Evolutionary conservation across 2,113 vertebrate species (phyloP), one percentile per base, ranked within the genome.

Genomic region (Cyanistes caeruleus): DNA sequence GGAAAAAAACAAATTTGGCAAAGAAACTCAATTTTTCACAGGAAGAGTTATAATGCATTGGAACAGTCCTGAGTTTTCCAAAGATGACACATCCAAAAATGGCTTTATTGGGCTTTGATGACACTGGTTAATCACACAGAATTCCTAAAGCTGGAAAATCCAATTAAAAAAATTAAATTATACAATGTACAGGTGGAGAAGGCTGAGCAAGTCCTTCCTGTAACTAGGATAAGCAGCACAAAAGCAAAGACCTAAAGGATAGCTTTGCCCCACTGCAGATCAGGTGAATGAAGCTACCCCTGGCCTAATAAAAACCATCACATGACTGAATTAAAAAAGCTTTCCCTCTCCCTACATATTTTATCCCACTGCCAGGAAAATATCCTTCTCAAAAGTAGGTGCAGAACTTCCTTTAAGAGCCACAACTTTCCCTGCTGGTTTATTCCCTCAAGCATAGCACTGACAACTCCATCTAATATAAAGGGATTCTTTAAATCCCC

Each of bases 401-500:
- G 60, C 35, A 75, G 53, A 90, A 75, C 69, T 92, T 91, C 59
- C 70, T 83, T 74, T 25, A 68, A 44, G 52, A 84, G 37, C 43
- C 31, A 28, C 63, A 94, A 55, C 79, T 89, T 88, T 55, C 53
- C 41, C 49, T 43, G 73, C 20, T 78, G 79, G 79, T 77, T 92
- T 93, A 84, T 86, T 90, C 90, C 76, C 76, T 63, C 64, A 33
- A 78, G 68, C 43, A 22, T 3, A 5, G 65, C 64, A 37, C 56
- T 69, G 88, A 87, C 31, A 73, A 41, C 49, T 94, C 85, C 63
- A 88, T 84, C 75, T 56, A 59, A 87, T 87, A 92, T 56, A 78
- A 94, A 85, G 31, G 60, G 79, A 94, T 96, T 93, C 80, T 90
- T 35, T 77, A 80, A 95, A 92, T 70, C 76, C 69, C 72, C 52